Evolutionary conservation across 2,888 invertebrate genomes (phyloP).

Genomic region (Chymomyza amoena): DNA sequence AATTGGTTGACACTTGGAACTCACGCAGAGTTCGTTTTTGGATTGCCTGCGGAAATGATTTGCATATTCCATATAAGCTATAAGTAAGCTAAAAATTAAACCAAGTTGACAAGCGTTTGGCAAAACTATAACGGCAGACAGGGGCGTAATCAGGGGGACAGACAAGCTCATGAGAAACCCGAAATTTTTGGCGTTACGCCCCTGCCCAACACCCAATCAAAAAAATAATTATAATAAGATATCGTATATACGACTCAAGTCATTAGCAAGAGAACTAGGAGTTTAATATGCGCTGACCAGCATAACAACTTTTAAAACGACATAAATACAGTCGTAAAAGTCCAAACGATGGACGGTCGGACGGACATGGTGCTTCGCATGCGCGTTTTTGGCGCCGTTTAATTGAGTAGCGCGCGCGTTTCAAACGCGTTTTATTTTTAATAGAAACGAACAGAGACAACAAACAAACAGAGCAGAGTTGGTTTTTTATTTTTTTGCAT

Average conservation of each 20-base stretch:
- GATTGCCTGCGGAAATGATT: not conserved
- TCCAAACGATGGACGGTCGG: not conserved
- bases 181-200: too few species aligned
- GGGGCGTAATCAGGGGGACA: too few species aligned
- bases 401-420: slow-evolving; percentile 43
- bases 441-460: slow-evolving; percentile 37
- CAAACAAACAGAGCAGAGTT: not conserved
- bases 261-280: slow-evolving; percentile 41
- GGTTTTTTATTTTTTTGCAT: slow-evolving; percentile 27
- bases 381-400: slow-evolving; percentile 50
- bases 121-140: not conserved
- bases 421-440: slow-evolving; percentile 38
- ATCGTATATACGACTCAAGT: slow-evolving; percentile 24
- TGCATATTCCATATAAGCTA: not conserved
- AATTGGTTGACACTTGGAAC: not conserved
- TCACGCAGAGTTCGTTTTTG: not conserved
- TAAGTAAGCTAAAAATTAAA: not conserved
- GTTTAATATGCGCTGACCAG: slow-evolving; percentile 27
- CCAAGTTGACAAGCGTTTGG: not conserved
- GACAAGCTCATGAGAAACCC: too few species aligned
- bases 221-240: not conserved
- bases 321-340: slow-evolving; percentile 49
- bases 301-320: slow-evolving; percentile 21
- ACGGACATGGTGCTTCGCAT: not conserved
- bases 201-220: not conserved